Evolutionary conservation across 1,140 invertebrate genomes (phyloP).

Genomic region (Drosophila pectinifera): DNA sequence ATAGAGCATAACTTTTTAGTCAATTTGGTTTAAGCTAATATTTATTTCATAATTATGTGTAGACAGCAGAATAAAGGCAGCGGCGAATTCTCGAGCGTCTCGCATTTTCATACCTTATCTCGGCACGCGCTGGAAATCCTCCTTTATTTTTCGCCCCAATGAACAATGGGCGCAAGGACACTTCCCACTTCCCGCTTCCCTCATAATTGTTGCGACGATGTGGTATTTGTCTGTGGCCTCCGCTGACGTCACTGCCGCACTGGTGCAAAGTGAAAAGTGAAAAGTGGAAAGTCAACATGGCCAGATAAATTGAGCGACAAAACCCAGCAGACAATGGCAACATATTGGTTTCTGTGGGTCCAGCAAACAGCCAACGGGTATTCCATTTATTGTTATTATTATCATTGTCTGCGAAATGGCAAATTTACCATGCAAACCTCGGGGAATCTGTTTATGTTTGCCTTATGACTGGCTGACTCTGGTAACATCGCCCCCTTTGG

Average conservation of each 20-base stretch:
- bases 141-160: slow-evolving; percentile 41
- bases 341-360: slow-evolving; percentile 60
- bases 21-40: slow-evolving; percentile 79
- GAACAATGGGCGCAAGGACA: slow-evolving; percentile 62
- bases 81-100: slow-evolving; percentile 23
- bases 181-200: slow-evolving; percentile 42
- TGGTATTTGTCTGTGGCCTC: slow-evolving; percentile 39
- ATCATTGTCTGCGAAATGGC: slow-evolving; percentile 35
- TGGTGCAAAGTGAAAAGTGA: neutral
- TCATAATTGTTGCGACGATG: slow-evolving; percentile 57
- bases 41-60: slow-evolving; percentile 76
- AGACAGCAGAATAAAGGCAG: slow-evolving; percentile 63
- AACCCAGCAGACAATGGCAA: slow-evolving; percentile 50
- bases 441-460: slow-evolving; percentile 33
- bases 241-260: slow-evolving; percentile 44
- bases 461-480: slow-evolving; percentile 23
- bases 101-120: slow-evolving; percentile 58
- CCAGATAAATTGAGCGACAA: slow-evolving; percentile 51
- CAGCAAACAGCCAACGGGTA: slow-evolving; percentile 32
- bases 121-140: slow-evolving; percentile 52
- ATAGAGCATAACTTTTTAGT: slow-evolving; percentile 77
- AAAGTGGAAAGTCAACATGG: slow-evolving; percentile 46
- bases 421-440: slow-evolving; percentile 41
- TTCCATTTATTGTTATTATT: slow-evolving; percentile 33
- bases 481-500: slow-evolving; percentile 14